Evolutionary conservation across 2,113 vertebrate species (phyloP).

Genomic region (Pachycephala philippinensis): DNA sequence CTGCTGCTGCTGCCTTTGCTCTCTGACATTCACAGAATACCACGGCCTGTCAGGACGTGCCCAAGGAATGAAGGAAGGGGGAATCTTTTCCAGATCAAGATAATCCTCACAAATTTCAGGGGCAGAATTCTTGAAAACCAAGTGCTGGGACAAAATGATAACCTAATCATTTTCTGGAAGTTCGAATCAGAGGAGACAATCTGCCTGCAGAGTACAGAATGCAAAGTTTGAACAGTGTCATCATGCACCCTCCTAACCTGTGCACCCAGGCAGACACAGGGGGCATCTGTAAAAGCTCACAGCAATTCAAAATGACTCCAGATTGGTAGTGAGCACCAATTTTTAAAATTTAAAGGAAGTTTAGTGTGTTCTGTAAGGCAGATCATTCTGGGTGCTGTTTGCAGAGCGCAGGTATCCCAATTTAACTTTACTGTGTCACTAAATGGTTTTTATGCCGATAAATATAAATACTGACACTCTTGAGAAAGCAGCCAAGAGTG

Average conservation of each 20-base stretch:
- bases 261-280: not conserved
- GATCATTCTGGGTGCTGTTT: not conserved
- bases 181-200: not conserved
- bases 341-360: not conserved
- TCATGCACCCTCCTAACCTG: not conserved
- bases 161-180: not conserved
- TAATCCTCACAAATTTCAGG: not conserved
- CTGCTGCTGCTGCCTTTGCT: not conserved
- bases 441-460: not conserved
- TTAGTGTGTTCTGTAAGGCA: not conserved
- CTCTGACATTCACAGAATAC: conserved; percentile 10
- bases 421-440: not conserved
- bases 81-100: not conserved
- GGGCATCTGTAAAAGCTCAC: not conserved
- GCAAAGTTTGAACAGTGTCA: not conserved
- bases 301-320: not conserved
- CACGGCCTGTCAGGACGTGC: conserved; percentile 18
- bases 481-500: not conserved
- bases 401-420: not conserved
- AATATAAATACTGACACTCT: not conserved
- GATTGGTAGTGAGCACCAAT: not conserved
- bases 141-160: not conserved
- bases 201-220: not conserved
- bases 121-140: not conserved
- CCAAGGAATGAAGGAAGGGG: not conserved